Percentiles rank a stretch among this genome's conserved stretches.
Conservation (phyloP, 2,113 vertebrate species). For the Cepphus grylle region DNA sequence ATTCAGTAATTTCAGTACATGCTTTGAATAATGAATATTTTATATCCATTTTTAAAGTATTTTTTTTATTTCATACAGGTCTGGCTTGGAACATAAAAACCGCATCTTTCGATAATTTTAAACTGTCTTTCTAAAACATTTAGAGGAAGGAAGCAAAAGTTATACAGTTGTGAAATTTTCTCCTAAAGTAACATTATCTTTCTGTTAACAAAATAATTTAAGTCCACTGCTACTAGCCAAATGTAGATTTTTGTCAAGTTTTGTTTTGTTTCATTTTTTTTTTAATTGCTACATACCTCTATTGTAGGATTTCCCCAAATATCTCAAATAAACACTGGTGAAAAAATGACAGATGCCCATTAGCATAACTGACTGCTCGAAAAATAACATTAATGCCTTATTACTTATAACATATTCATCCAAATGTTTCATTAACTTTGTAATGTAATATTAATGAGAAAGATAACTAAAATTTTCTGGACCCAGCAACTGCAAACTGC, state of each 20-base stretch:
- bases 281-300: not conserved
- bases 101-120: not conserved
- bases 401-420: conserved; percentile 81
- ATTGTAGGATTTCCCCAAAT: conserved; percentile 20
- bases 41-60: not conserved
- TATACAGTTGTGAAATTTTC: not conserved
- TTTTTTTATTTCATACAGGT: not conserved
- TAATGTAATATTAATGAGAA: conserved; percentile 81
- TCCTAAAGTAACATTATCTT: not conserved
- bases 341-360: conserved; percentile 76
- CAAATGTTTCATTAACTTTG: conserved; percentile 80
- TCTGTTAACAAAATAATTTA: not conserved
- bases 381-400: conserved; percentile 80
- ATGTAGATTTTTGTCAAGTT: not conserved
- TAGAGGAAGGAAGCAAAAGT: not conserved
- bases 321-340: not conserved
- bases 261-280: not conserved
- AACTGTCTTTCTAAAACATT: not conserved
- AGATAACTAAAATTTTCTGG: conserved; percentile 68
- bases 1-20: not conserved
- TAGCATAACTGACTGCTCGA: conserved; percentile 74
- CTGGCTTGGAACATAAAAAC: not conserved
- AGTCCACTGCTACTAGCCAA: not conserved
- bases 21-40: not conserved
- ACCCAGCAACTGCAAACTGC: conserved; percentile 56